Conservation (phyloP, 2,113 vertebrate species). For the Ptyas mucosa region DNA sequence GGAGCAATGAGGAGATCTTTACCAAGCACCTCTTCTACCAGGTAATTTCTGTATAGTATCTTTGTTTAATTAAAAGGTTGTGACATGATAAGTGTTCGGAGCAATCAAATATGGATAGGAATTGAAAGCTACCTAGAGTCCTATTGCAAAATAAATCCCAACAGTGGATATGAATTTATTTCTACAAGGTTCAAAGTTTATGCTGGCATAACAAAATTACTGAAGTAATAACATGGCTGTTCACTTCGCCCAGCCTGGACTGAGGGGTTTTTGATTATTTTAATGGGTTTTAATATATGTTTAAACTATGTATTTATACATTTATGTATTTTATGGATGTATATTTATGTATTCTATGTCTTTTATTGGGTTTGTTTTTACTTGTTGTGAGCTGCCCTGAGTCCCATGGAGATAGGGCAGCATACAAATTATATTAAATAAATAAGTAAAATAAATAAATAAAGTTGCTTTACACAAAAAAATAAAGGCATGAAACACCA, state of each 20-base stretch:
- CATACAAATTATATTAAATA: no score
- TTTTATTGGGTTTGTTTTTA: no score
- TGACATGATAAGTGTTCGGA: not conserved
- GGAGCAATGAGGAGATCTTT: conserved; percentile 97
- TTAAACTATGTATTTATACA: no score
- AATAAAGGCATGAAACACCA: not conserved
- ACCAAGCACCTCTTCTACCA: conserved; percentile 93
- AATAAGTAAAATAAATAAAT: no score
- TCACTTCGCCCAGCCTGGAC: no score
- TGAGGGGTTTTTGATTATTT: no score
- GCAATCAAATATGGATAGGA: not conserved
- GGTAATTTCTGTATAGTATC: conserved; percentile 63
- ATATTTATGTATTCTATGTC: no score
- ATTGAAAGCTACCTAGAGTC: not conserved
- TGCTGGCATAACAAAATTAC: not conserved
- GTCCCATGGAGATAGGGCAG: no score
- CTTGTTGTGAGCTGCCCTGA: no score
- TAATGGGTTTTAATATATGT: no score
- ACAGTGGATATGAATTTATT: not conserved
- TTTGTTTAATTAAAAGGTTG: conserved; percentile 15
- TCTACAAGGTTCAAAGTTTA: not conserved
- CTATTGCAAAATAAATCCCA: not conserved
- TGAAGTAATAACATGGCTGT: no score
- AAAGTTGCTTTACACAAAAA: not conserved
- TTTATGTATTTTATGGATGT: no score